Percentiles rank a stretch among this genome's conserved stretches.
These are phyloP conservation scores for Ptychobarbus kaznakovi DNA, from an alignment of 2,797 vertebrate genomes.

Conservation along the genomic window DNA sequence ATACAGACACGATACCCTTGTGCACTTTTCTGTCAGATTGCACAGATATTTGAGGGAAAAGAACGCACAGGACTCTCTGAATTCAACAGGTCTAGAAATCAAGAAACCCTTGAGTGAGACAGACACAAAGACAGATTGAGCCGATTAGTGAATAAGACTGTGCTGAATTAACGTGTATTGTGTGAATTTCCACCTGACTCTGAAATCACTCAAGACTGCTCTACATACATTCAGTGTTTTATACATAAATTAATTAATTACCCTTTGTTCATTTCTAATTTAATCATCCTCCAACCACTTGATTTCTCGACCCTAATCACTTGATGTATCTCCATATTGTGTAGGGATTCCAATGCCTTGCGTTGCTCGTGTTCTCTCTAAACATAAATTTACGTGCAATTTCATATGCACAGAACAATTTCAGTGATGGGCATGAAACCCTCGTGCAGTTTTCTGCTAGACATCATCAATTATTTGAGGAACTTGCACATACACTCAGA, in stretches of 20 bases:
- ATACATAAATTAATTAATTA: background rate
- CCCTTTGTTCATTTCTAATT: background rate
- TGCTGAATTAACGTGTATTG: background rate
- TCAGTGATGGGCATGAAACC: background rate
- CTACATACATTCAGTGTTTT: background rate
- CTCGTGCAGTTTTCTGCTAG: background rate
- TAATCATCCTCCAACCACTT: background rate
- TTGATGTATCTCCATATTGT: background rate
- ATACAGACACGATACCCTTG: background rate
- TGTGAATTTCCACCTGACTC: background rate
- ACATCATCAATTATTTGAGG: background rate
- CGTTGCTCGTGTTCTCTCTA: background rate
- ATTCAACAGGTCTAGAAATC: slow-evolving; percentile 6
- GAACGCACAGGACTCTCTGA: background rate
- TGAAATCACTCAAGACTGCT: background rate
- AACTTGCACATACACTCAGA: background rate
- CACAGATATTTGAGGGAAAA: background rate
- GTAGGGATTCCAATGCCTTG: background rate
- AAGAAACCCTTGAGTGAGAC: background rate
- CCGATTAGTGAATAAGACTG: background rate
- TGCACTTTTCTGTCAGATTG: background rate
- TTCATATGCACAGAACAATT: slow-evolving; percentile 25
- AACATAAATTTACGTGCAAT: background rate
- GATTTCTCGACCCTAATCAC: background rate
- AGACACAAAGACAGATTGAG: background rate